Percentiles rank a stretch among this genome's conserved stretches.
Conservation (phyloP, 2,797 vertebrate species). For the Dicrostonyx torquatus region DNA sequence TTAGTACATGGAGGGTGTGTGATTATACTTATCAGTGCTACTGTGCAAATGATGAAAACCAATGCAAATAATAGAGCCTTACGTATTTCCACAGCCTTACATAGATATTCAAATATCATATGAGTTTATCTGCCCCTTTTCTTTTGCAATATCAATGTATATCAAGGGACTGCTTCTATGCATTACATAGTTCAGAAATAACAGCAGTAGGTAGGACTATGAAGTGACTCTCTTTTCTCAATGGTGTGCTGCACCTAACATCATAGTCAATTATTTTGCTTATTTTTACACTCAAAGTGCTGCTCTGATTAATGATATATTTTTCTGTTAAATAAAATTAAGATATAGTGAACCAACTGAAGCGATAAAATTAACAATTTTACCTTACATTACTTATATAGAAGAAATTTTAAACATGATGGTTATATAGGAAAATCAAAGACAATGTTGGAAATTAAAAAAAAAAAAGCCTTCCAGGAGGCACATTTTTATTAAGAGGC, state of each 20-base stretch:
- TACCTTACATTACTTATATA: background rate
- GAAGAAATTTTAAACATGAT: conserved; percentile 16
- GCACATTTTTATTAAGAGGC: background rate
- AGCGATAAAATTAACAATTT: conserved; percentile 35
- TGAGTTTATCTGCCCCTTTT: conserved; percentile 5
- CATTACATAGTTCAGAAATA: conserved; percentile 46
- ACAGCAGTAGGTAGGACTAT: background rate
- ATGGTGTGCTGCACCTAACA: background rate
- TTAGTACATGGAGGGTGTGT: background rate
- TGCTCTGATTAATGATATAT: background rate
- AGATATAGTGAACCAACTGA: background rate
- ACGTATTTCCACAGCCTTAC: background rate
- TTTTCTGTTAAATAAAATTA: background rate
- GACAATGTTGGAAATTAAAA: conserved; percentile 10
- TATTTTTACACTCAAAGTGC: conserved; percentile 17
- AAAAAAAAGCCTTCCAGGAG: background rate
- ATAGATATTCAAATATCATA: conserved; percentile 14
- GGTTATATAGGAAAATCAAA: background rate
- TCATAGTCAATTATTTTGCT: background rate
- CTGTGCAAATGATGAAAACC: conserved; percentile 1
- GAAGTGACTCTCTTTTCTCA: conserved; percentile 37
- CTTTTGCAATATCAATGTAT: conserved; percentile 12
- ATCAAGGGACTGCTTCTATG: conserved; percentile 39
- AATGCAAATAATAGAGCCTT: background rate
- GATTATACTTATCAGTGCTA: background rate